Percentiles rank a stretch among this genome's conserved stretches.
These are phyloP conservation scores for Sisyra nigra DNA, from an alignment of 2,888 invertebrate genomes.

Conservation along the genomic window DNA sequence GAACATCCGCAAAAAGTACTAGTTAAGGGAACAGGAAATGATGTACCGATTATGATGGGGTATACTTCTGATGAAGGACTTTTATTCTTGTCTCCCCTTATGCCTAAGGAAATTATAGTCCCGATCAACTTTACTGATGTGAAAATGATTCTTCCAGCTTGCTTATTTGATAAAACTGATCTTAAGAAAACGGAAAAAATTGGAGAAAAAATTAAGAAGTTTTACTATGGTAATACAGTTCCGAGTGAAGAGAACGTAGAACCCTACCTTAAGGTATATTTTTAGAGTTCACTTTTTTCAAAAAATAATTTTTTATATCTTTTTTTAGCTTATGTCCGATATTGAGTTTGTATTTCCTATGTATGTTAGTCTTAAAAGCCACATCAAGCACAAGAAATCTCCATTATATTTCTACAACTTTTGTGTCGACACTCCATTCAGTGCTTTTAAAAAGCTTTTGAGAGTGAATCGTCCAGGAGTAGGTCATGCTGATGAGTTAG, in stretches of 20 bases:
- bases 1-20: too few species aligned
- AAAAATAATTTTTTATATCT: too few species aligned
- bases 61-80: too few species aligned
- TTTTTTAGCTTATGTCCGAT: conserved; percentile 22
- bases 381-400: conserved; percentile 13
- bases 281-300: too few species aligned
- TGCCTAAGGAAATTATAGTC: too few species aligned
- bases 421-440: conserved; percentile 16
- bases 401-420: conserved; percentile 21
- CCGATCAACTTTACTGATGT: too few species aligned
- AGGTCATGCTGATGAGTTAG: conserved; percentile 16
- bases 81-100: too few species aligned
- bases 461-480: conserved; percentile 12
- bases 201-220: conserved; percentile 9
- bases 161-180: too few species aligned
- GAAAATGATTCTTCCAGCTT: too few species aligned
- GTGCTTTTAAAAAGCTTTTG: conserved; percentile 14
- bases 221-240: conserved; percentile 10
- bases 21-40: too few species aligned
- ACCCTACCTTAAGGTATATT: conserved; percentile 1
- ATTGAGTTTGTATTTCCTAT: conserved; percentile 18
- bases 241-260: background rate
- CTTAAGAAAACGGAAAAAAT: conserved; percentile 7
- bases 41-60: too few species aligned
- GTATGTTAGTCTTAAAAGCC: conserved; percentile 15